A percentile compares a stretch with the other conserved stretches of the same genome.
Conservation (phyloP, 1,140 invertebrate species). For the Cydia splendana region DNA sequence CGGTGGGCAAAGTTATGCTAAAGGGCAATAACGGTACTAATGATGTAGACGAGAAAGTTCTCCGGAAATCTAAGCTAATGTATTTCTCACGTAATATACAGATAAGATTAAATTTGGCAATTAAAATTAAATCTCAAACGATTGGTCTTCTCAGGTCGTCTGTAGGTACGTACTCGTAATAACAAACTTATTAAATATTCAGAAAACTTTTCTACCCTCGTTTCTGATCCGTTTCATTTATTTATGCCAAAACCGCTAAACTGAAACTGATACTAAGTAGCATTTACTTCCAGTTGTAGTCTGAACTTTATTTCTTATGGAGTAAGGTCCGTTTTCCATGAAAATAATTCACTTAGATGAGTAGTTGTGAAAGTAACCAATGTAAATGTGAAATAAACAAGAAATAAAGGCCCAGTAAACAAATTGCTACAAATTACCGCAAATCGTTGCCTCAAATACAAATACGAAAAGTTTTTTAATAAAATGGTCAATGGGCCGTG, state of each 20-base stretch:
- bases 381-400: neutral
- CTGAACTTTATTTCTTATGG: neutral
- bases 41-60: too few species aligned
- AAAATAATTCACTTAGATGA: neutral
- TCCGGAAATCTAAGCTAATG: too few species aligned
- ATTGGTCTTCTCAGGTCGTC: too few species aligned
- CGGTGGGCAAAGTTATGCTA: too few species aligned
- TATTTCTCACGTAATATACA: too few species aligned
- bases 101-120: too few species aligned
- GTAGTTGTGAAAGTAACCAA: neutral
- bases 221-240: constrained; percentile 4
- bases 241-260: neutral
- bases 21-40: too few species aligned
- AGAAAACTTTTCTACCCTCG: neutral
- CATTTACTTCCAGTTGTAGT: neutral
- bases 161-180: neutral
- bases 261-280: neutral
- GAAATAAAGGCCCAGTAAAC: constrained; percentile 11
- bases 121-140: too few species aligned
- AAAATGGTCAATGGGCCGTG: constrained; percentile 15
- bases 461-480: constrained; percentile 26
- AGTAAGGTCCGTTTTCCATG: neutral
- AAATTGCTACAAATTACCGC: constrained; percentile 27
- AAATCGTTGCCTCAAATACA: constrained; percentile 24
- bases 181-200: constrained; percentile 8